Evolutionary conservation across 2,113 vertebrate species (phyloP).

Genomic region (Corythaeola cristata): DNA sequence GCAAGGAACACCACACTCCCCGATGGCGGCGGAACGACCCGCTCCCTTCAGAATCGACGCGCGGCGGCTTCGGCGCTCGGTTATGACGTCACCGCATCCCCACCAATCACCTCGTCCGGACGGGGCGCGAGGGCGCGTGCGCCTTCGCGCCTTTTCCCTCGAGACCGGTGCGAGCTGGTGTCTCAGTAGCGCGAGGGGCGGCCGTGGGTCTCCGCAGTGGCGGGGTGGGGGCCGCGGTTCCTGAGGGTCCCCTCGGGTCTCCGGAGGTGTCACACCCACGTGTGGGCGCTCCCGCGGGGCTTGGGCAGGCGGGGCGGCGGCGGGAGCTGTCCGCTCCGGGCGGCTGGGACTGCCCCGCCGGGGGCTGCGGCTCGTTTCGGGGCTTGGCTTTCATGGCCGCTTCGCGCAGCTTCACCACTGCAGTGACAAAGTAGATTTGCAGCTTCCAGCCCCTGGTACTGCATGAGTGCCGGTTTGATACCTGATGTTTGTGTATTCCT

Average conservation of each 20-base stretch:
- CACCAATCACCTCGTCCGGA: neutral
- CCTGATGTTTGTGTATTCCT: accelerated
- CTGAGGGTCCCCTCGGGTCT: too few species aligned
- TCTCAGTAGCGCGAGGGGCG: accelerated
- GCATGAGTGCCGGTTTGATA: accelerated
- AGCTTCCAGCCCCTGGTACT: accelerated
- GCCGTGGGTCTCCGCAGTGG: neutral
- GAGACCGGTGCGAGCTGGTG: accelerated
- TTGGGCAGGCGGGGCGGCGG: neutral
- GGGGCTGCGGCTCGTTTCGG: too few species aligned
- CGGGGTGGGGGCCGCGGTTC: too few species aligned
- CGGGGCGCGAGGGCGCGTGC: neutral
- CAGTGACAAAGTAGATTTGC: accelerated
- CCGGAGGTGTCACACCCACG: neutral
- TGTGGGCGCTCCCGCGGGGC: neutral
- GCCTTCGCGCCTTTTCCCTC: neutral
- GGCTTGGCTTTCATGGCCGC: neutral
- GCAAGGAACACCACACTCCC: too few species aligned
- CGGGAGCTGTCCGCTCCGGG: neutral
- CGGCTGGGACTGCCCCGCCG: neutral
- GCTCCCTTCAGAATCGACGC: accelerated
- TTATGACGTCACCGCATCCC: accelerated
- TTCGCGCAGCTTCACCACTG: accelerated
- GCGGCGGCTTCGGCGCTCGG: neutral
- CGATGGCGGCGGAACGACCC: neutral